These are phyloP conservation scores for Solenopsis fugax DNA, from an alignment of 1,140 invertebrate genomes.

Conservation along the genomic window DNA sequence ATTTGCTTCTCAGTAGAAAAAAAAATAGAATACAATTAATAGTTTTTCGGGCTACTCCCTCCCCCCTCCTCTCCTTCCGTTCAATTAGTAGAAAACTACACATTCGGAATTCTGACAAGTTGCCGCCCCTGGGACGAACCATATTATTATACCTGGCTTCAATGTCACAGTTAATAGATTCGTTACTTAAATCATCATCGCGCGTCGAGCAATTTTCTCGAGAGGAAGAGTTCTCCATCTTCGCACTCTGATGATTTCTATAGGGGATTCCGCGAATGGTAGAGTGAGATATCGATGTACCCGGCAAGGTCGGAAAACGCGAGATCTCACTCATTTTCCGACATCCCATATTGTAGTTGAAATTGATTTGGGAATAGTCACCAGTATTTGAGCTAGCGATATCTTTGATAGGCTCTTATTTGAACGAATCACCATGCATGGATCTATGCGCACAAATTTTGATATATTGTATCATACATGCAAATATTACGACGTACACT, in stretches of 20 bases:
- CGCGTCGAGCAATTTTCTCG: slow-evolving; percentile 61
- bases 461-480: background rate
- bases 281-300: slow-evolving; percentile 61
- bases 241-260: slow-evolving; percentile 44
- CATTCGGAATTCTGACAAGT: too few species aligned
- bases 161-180: slow-evolving; percentile 47
- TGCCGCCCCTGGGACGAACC: background rate
- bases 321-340: slow-evolving; percentile 64
- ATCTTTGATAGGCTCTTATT: slow-evolving; percentile 7
- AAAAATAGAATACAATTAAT: too few species aligned
- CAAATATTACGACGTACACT: too few species aligned
- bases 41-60: too few species aligned
- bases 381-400: slow-evolving; percentile 41
- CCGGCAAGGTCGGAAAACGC: slow-evolving; percentile 2
- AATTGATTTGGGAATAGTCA: slow-evolving; percentile 79
- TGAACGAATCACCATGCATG: background rate
- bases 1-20: too few species aligned
- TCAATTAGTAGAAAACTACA: too few species aligned
- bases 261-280: slow-evolving; percentile 20
- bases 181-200: slow-evolving; percentile 62
- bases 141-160: background rate
- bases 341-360: slow-evolving; percentile 74
- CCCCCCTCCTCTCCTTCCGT: too few species aligned
- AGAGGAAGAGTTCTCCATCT: slow-evolving; percentile 44
- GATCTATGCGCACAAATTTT: background rate